Percentiles rank a stretch among this genome's conserved stretches.
These are phyloP conservation scores for Cottoperca gobio DNA, from an alignment of 2,797 vertebrate genomes.

Conservation along the genomic window DNA sequence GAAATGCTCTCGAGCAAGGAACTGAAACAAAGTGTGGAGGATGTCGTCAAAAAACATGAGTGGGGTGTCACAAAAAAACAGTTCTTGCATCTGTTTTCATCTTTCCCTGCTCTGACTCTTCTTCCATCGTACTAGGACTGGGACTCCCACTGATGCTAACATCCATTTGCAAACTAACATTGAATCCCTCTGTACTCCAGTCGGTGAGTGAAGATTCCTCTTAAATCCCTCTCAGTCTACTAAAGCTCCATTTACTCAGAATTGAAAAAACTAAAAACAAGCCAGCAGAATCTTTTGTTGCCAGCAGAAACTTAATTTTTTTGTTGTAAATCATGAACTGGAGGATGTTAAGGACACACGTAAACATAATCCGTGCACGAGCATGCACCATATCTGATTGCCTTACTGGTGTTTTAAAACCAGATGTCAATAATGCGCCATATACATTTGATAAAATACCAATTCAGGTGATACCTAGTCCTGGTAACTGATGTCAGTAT, in stretches of 20 bases:
- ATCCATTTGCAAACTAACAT: constrained; percentile 30
- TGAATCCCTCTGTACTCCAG: constrained; percentile 22
- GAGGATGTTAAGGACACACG: constrained; percentile 27
- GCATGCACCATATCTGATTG: constrained; percentile 74
- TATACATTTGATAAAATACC: constrained; percentile 24
- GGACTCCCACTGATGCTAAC: constrained; percentile 61
- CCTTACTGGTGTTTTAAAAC: constrained; percentile 73
- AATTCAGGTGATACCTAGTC: constrained; percentile 53
- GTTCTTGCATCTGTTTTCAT: constrained; percentile 14
- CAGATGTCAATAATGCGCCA: constrained; percentile 51
- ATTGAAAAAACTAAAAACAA: constrained; percentile 6
- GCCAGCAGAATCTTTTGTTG: constrained; percentile 50
- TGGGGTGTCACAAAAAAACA: not conserved
- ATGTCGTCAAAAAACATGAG: constrained; percentile 1
- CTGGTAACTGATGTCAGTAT: constrained; percentile 59
- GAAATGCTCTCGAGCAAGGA: constrained; percentile 28
- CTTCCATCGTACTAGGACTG: constrained; percentile 13
- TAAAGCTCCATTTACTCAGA: not conserved
- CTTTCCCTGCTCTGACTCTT: constrained; percentile 43
- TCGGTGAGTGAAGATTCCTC: constrained; percentile 8
- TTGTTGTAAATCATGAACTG: constrained; percentile 35
- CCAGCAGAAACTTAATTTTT: constrained; percentile 14
- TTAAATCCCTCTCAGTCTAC: not conserved
- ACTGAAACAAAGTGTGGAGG: not conserved
- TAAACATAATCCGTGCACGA: constrained; percentile 53